Base-by-base conservation (phyloP, 2,888 invertebrate genomes). In the Callyntrura guangdongensis region DNA sequence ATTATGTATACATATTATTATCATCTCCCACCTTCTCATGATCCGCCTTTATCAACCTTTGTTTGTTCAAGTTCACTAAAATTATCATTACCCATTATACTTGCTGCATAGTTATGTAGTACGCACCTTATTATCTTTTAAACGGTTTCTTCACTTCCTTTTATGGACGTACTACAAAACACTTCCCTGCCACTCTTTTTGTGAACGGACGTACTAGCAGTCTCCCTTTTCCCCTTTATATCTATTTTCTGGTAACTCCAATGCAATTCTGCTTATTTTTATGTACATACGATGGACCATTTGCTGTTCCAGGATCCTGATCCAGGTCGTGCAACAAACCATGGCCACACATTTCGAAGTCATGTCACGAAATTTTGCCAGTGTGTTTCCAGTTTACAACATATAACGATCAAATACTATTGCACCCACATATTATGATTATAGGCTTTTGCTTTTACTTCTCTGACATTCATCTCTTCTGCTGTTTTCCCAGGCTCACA, bases 291-390 rank as follows among this genome's bases (percentile, higher is more conserved):
- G 22, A 22, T 67, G 36, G 11, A 49, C 74, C 49, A 20, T 81
- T 27, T 59, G 17, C 36, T 86, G 77, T 59, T 86, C 36, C 36
- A 36, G 36, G 86, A 77, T 64, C 81, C 64, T 87, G 49, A 81
- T 87, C 87, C 87, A 81, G 87, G 81, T 81, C 81, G 81, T 77
- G 27, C 49, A 87, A 25, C 81, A 67, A 45, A 87, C 49, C 64
- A 77, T 27, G 87, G 67, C 86, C 86, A 56, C 74, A 74, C 79
- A 79, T 86, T 87, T 87, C 67, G 67, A 81, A 87, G 67, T 87
- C 87, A 81, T 64, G 87, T 81, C 87, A 87, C 87, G 87, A 81
- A 49, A 45, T 81, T 27, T 61, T 87, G 81, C 45, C 81, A 59
- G 64, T 36, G 22, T 72, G 59, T 85, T 74, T 85, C 61, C 74